Conservation (phyloP, 2,888 invertebrate species). For the Griposia aprilina region DNA sequence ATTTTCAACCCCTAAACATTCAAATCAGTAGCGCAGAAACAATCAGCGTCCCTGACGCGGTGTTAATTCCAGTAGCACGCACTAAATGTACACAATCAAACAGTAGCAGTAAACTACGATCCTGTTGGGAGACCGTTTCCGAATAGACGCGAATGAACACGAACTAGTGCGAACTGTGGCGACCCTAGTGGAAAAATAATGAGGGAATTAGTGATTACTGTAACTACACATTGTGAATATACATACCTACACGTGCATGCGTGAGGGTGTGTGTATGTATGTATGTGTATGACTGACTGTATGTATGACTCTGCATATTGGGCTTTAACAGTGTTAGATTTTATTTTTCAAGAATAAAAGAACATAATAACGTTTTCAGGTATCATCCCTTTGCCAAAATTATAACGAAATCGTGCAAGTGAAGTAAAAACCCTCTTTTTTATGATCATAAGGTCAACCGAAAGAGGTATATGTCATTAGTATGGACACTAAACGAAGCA, state of each 20-base stretch:
- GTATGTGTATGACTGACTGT: too few species aligned
- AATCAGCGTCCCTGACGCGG: neutral
- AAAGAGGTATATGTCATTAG: too few species aligned
- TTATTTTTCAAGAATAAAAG: neutral
- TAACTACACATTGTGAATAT: neutral
- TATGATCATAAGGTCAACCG: too few species aligned
- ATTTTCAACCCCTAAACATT: neutral
- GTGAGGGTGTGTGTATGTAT: too few species aligned
- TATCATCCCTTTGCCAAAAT: neutral
- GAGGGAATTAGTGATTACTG: neutral
- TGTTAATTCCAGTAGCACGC: conserved; percentile 14
- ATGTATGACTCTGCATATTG: neutral
- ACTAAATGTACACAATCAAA: conserved; percentile 29
- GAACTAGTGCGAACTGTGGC: neutral
- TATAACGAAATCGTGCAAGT: neutral
- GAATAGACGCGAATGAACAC: conserved; percentile 24
- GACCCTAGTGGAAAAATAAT: neutral
- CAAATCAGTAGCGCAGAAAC: neutral
- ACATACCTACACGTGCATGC: too few species aligned
- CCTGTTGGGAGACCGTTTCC: conserved; percentile 17
- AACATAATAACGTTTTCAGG: neutral
- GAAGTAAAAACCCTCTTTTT: neutral
- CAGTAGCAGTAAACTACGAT: conserved; percentile 12
- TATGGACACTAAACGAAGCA: too few species aligned
- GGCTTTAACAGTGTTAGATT: neutral